Evolutionary conservation across 1,140 invertebrate species (phyloP).

Genomic region (Heliconius hewitsoni): DNA sequence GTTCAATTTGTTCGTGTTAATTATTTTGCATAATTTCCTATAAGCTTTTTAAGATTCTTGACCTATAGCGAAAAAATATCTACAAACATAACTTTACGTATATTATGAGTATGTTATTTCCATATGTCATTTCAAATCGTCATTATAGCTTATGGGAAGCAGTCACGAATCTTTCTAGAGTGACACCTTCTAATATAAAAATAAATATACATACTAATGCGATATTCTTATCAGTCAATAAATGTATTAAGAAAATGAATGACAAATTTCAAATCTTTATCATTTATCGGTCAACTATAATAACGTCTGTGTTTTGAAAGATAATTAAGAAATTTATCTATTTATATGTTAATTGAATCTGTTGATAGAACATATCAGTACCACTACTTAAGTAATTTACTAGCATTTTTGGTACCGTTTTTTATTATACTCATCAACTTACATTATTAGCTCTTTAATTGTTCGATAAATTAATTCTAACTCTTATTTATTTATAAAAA

Average conservation of each 20-base stretch:
- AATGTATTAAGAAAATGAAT: neutral
- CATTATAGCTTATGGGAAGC: neutral
- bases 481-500: too few relatives aligned
- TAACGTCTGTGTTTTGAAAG: neutral
- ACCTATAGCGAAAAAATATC: neutral
- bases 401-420: neutral
- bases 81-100: neutral
- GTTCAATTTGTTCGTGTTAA: conserved; percentile 19
- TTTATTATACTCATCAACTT: conserved; percentile 2
- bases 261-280: neutral
- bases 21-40: conserved; percentile 4
- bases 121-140: neutral
- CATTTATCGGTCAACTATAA: neutral
- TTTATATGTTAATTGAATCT: too few relatives aligned
- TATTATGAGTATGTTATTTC: neutral
- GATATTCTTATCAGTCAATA: neutral
- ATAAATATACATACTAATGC: neutral
- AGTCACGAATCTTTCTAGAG: neutral
- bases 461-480: neutral
- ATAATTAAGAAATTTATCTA: neutral
- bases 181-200: neutral
- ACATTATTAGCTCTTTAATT: neutral
- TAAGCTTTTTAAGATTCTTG: neutral
- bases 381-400: neutral
- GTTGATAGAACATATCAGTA: too few relatives aligned